Conservation (phyloP, 2,113 vertebrate genomes). For the Petrocephalus microphthalmus region DNA sequence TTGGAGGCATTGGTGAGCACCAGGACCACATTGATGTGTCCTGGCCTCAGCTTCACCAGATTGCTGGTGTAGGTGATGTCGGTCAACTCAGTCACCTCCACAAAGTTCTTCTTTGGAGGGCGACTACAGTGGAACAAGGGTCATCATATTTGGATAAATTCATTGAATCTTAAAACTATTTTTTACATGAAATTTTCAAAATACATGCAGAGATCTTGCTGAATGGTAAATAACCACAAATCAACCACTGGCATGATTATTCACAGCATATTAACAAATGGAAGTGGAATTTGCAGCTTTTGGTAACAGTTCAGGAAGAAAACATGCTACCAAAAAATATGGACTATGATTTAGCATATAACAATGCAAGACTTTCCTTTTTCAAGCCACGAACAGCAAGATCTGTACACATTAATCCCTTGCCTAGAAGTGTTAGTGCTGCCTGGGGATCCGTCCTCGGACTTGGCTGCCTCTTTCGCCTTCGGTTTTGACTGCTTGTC, state of each 20-base stretch:
- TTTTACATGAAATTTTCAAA: background rate
- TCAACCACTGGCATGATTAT: background rate
- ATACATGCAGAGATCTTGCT: background rate
- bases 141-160: background rate
- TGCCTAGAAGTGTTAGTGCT: slow-evolving; percentile 53
- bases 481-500: slow-evolving; percentile 69
- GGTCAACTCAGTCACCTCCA: slow-evolving; percentile 91
- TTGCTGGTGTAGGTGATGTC: slow-evolving; percentile 93
- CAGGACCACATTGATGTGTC: slow-evolving; percentile 94
- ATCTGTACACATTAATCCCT: background rate
- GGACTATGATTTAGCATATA: background rate
- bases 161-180: background rate
- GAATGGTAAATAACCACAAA: background rate
- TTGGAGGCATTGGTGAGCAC: slow-evolving; percentile 86
- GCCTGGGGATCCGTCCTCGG: slow-evolving; percentile 60
- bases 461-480: slow-evolving; percentile 62
- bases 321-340: background rate
- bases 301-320: background rate
- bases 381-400: background rate
- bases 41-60: slow-evolving; percentile 83
- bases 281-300: background rate
- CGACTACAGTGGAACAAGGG: slow-evolving; percentile 51
- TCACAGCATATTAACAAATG: background rate
- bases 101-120: slow-evolving; percentile 84
- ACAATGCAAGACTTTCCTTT: background rate